phyloP scores from a whole-genome alignment of 2,888 invertebrate species.

The Agrenia bidenticulata region DNA sequence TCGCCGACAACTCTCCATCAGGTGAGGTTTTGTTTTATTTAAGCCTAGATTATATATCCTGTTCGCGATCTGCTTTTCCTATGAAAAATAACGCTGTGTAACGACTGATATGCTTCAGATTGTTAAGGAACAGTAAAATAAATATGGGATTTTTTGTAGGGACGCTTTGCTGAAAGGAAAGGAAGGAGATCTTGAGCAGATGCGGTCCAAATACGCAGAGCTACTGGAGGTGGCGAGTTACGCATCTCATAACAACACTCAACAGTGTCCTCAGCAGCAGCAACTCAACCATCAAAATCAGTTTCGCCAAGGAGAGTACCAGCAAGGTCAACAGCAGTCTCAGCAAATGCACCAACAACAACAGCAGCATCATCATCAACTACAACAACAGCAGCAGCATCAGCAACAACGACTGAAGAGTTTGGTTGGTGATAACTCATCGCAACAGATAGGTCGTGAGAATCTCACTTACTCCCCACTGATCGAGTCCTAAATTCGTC shows the following conservation, averaged over 20 bases:
- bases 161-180: constrained; percentile 69
- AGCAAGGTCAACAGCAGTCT: constrained; percentile 17
- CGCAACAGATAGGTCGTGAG: constrained; percentile 44
- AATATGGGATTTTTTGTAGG: constrained; percentile 65
- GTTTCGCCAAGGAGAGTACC: neutral
- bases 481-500: constrained; percentile 49
- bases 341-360: constrained; percentile 29
- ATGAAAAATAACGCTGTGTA: too few species aligned
- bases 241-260: constrained; percentile 45
- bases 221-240: constrained; percentile 72
- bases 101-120: neutral
- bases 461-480: constrained; percentile 52
- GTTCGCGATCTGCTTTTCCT: too few species aligned
- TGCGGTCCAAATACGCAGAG: constrained; percentile 88
- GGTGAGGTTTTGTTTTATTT: constrained; percentile 28
- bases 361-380: constrained; percentile 31
- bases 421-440: constrained; percentile 41
- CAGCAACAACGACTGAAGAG: constrained; percentile 34
- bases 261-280: constrained; percentile 27
- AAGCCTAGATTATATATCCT: too few species aligned
- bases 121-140: too few species aligned
- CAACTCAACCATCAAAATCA: constrained; percentile 10
- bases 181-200: constrained; percentile 86
- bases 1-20: constrained; percentile 70
- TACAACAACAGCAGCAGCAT: constrained; percentile 24